Conservation (phyloP, 2,113 vertebrate species). For the Petrocephalus zakoni region DNA sequence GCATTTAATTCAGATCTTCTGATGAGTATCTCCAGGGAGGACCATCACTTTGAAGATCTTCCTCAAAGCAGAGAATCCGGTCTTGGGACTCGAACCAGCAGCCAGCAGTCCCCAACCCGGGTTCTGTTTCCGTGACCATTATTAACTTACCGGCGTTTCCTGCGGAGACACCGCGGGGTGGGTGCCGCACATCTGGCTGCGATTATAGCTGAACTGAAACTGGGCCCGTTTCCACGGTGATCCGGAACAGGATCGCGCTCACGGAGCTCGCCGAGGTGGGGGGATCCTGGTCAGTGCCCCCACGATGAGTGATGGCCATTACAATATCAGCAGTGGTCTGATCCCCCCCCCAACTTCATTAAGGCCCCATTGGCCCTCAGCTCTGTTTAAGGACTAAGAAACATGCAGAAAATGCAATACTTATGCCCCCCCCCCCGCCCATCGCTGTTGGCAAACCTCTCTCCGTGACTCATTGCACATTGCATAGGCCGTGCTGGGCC, state of each 20-base stretch:
- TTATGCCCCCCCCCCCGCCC: neutral
- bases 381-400: slow-evolving; percentile 39
- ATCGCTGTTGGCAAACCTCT: neutral
- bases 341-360: slow-evolving; percentile 37
- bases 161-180: neutral
- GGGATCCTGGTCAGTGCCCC: neutral
- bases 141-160: neutral
- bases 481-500: neutral
- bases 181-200: neutral
- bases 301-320: neutral
- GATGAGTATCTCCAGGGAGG: neutral
- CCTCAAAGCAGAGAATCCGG: neutral
- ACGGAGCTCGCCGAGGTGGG: neutral
- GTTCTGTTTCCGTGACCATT: neutral
- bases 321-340: neutral
- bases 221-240: neutral
- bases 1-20: neutral
- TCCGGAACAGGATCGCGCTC: neutral
- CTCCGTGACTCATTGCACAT: neutral
- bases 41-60: neutral
- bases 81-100: neutral
- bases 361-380: slow-evolving; percentile 50
- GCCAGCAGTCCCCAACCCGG: neutral
- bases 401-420: neutral
- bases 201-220: neutral